Evolutionary conservation across 1,140 invertebrate species (phyloP).

Genomic region (Leptinotarsa defecta): DNA sequence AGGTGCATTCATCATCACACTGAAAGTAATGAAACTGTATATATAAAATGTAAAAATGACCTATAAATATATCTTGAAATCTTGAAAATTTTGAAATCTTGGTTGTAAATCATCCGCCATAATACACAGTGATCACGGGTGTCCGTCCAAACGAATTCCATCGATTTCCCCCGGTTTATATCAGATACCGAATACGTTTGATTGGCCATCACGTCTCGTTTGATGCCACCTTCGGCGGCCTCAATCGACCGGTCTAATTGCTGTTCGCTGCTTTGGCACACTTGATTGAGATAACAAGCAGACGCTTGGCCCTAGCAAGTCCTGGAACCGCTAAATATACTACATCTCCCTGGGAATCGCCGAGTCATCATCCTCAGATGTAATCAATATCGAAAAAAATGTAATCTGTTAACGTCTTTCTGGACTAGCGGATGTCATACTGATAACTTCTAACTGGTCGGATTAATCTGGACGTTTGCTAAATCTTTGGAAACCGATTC

Average conservation of each 20-base stretch:
- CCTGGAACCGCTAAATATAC: constrained; percentile 19
- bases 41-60: too few species aligned
- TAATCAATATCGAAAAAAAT: constrained; percentile 17
- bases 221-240: constrained; percentile 15
- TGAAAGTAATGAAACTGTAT: too few species aligned
- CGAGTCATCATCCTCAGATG: constrained; percentile 11
- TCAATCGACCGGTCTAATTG: constrained; percentile 15
- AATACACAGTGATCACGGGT: too few species aligned
- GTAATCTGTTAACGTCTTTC: constrained; percentile 1
- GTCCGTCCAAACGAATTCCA: too few species aligned
- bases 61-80: too few species aligned
- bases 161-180: background rate
- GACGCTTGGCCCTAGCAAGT: background rate
- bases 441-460: too few species aligned
- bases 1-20: too few species aligned
- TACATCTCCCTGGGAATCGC: constrained; percentile 12
- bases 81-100: too few species aligned
- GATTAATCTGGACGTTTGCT: too few species aligned
- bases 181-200: constrained; percentile 5
- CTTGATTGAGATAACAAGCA: constrained; percentile 26
- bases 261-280: constrained; percentile 20
- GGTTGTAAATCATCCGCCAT: too few species aligned
- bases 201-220: constrained; percentile 1
- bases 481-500: too few species aligned
- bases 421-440: background rate